Evolutionary conservation across 2,888 invertebrate species (phyloP), one percentile per base, ranked within the genome.

Genomic region (Tryphoninae sp.): DNA sequence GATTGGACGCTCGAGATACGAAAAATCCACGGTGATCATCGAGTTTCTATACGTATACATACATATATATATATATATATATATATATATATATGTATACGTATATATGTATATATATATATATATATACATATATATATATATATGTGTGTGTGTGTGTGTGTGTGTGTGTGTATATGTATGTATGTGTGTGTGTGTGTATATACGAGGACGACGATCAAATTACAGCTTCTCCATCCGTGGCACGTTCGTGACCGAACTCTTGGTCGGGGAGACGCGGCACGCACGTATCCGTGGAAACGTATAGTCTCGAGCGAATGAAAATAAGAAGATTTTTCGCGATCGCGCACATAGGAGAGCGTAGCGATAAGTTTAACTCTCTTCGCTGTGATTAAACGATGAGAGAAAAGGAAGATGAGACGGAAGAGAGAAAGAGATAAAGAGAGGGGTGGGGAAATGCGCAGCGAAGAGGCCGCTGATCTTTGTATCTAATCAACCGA

Each of bases 211-310:
- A 81, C 81, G 85, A 81, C 86, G 86, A 86, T 87, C 83, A 89
- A 90, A 90, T 90, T 89, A 90, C 88, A 89, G 89, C 87, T 87
- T 87, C 86, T 79, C 51, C 64, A 45, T 83, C 75, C 51, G 4
- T 61, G 59, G 74, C 76, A 75, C 83, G 84, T 89, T 89, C 89
- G 89, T 89, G 88, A 88, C 86, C 84, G 62, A 61, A 26, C 49
- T 72, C 59, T 69, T 49, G 74, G 65, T 80, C 75, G 55, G 59
- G 19, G 19, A 75, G 77, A 72, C 68, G 62, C 71, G 83, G 85
- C 85, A 87, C 85, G 86, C 88, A 88, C 87, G 86, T 87, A 89
- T 86, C 84, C 81, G 81, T 59, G 71, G 23, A 58, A 64, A 62
- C 65, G 26, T 51, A 72, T 72, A 79, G 73, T 68, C 79, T 67